phyloP scores from a whole-genome alignment of 2,797 vertebrate genomes.

The Thalassophryne amazonica region DNA sequence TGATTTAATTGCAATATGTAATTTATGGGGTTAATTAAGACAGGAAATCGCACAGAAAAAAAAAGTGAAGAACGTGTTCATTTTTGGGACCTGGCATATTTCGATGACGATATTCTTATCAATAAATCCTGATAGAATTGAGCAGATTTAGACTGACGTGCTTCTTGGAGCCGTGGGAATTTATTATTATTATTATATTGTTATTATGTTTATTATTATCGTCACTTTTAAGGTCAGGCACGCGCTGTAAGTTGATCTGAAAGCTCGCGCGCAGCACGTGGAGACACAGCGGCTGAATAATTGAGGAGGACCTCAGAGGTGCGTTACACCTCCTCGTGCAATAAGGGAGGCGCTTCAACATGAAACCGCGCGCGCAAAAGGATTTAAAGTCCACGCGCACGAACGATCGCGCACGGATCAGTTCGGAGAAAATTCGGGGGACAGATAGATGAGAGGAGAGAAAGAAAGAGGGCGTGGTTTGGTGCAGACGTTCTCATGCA shows the following conservation, averaged over 20 bases:
- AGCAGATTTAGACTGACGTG: neutral
- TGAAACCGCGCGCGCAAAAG: too few species aligned
- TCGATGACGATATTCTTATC: neutral
- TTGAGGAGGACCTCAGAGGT: conserved; percentile 79
- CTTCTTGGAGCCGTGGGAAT: conserved; percentile 49
- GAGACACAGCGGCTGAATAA: conserved; percentile 81
- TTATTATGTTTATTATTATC: too few species aligned
- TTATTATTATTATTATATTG: too few species aligned
- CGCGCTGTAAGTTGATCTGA: conserved; percentile 76
- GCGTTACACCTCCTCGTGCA: conserved; percentile 67
- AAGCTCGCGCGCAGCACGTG: conserved; percentile 77
- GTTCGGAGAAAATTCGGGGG: neutral
- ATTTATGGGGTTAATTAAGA: conserved; percentile 5
- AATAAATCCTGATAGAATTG: neutral
- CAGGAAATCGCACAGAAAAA: neutral
- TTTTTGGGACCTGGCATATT: neutral
- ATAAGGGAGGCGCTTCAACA: conserved; percentile 16
- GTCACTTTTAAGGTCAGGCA: too few species aligned
- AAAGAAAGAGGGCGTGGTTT: neutral
- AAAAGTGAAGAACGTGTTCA: neutral
- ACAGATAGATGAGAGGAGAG: neutral
- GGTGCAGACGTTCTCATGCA: conserved; percentile 50
- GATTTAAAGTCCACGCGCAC: too few species aligned
- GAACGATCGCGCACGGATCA: too few species aligned
- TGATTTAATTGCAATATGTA: conserved; percentile 20